Percentiles rank a stretch among this genome's conserved stretches.
Evolutionary conservation across 2,888 invertebrate species (phyloP).

Genomic region (Slavum lentiscoides): DNA sequence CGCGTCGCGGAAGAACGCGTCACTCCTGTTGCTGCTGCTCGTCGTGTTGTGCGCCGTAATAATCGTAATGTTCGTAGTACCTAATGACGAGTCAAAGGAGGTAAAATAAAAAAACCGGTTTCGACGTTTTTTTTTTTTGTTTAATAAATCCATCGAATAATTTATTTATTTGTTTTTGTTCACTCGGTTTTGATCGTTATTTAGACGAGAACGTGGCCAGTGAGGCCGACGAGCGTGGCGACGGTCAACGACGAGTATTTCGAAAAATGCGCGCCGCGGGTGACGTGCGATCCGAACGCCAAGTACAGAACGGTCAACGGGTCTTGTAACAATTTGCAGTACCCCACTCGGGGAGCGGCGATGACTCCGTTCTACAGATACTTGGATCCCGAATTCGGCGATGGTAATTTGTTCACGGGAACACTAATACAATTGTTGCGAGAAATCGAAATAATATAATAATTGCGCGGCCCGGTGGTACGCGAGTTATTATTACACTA

Average conservation of each 20-base stretch:
- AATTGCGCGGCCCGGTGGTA: too few relatives aligned
- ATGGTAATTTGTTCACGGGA: conserved; percentile 3
- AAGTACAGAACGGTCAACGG: conserved; percentile 67
- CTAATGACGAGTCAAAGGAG: too few relatives aligned
- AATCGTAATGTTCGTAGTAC: background rate
- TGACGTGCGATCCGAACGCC: conserved; percentile 60
- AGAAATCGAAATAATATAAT: too few relatives aligned
- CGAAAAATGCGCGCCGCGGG: conserved; percentile 6
- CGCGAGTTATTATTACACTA: too few relatives aligned
- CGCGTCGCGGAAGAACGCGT: background rate
- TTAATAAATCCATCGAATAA: too few relatives aligned
- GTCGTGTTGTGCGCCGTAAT: background rate
- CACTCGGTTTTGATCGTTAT: too few relatives aligned
- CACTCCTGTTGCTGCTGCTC: background rate
- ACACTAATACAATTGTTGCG: too few relatives aligned
- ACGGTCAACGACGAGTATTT: conserved; percentile 38
- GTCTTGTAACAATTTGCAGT: conserved; percentile 67
- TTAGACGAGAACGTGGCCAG: background rate
- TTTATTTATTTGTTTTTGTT: too few relatives aligned
- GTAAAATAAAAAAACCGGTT: background rate
- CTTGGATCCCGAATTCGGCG: conserved; percentile 20
- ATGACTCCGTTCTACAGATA: conserved; percentile 56
- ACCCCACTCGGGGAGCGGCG: conserved; percentile 64
- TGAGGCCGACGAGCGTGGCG: background rate
- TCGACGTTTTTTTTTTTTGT: background rate